Evolutionary conservation across 2,888 invertebrate genomes (phyloP).

Genomic region (Pyrochroa serraticornis): DNA sequence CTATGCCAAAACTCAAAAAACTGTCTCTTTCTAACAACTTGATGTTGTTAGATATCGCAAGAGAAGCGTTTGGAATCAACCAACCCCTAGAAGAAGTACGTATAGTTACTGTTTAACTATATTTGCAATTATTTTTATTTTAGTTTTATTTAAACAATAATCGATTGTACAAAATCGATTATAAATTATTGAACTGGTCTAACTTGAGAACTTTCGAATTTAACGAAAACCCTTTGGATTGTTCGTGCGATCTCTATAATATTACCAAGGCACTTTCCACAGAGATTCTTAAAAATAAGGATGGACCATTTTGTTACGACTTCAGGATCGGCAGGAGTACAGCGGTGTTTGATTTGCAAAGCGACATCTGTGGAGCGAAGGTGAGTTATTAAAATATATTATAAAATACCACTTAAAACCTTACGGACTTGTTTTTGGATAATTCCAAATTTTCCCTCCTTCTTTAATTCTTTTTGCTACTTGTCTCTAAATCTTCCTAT

Average conservation of each 20-base stretch:
- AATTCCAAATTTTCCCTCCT: too few relatives aligned
- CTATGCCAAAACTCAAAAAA: constrained; percentile 44
- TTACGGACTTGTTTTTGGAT: too few relatives aligned
- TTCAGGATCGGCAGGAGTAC: constrained; percentile 35
- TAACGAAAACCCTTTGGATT: constrained; percentile 69
- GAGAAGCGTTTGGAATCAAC: constrained; percentile 63
- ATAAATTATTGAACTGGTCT: constrained; percentile 63
- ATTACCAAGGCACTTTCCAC: constrained; percentile 43
- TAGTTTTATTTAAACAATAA: constrained; percentile 71
- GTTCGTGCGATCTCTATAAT: constrained; percentile 63
- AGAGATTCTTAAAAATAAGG: constrained; percentile 40
- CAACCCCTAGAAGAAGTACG: constrained; percentile 64
- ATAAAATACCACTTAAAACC: too few relatives aligned
- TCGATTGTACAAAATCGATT: constrained; percentile 62
- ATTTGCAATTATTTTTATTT: constrained; percentile 26
- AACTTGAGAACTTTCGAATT: constrained; percentile 64
- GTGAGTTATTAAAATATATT: constrained; percentile 18
- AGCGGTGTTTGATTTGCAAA: constrained; percentile 40
- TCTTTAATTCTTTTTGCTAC: background rate
- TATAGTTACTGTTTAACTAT: constrained; percentile 5
- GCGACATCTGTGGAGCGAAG: constrained; percentile 38
- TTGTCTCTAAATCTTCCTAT: too few relatives aligned
- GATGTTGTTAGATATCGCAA: constrained; percentile 59
- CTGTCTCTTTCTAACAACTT: constrained; percentile 48
- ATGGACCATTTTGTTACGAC: constrained; percentile 50